Base-by-base conservation (phyloP, 2,888 invertebrate species). In the Punctoribates punctum region DNA sequence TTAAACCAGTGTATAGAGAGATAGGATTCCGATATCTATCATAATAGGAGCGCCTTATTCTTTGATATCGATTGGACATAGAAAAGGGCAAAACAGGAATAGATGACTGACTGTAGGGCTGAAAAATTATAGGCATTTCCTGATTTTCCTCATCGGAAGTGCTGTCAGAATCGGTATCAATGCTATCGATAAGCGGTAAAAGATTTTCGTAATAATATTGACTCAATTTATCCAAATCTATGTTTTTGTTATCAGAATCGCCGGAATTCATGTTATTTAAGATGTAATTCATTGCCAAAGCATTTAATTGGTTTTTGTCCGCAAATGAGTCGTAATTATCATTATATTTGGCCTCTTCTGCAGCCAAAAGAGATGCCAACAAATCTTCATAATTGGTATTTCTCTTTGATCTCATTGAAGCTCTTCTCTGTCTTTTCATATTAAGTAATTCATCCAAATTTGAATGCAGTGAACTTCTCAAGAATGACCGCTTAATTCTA, bases 191-290 rank as follows among this genome's bases (percentile, higher is more conserved):
- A 2, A 72, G 48, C 9, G 72, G 72, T 15, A 72, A 72, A 5
- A 72, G 25, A 25, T 48, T 72, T 25, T 72, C 72, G 72, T 72
- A 72, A 67, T 67, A 67, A 48, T 72, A 72, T 72, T 72, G 42
- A 27, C 20, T 72, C 27, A 72, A 48, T 72, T 72, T 72, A 25
- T 72, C 48, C 48, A 72, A 72, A 48, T 72, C 72, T 38, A 25
- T 48, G 17, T 46, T 11, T 17, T 72, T 23, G 27, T 27, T 29
- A 11, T 62, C 62, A 15, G 11, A 20, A 20, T 67, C 65, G 20
- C 34, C 34, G 27, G 65, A 42, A 38, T 38, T 67, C 9, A n/a
- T 29, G 20, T 8, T 34, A 29, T 15, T 67, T 20, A 67, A 20
- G 11, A 67, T n/a, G n/a, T 67, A 29, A 62, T 23, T 42, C 42